Percentiles rank a stretch among this genome's conserved stretches.
Evolutionary conservation across 2,113 vertebrate genomes (phyloP).

Genomic region (Pseudonaja textilis): DNA sequence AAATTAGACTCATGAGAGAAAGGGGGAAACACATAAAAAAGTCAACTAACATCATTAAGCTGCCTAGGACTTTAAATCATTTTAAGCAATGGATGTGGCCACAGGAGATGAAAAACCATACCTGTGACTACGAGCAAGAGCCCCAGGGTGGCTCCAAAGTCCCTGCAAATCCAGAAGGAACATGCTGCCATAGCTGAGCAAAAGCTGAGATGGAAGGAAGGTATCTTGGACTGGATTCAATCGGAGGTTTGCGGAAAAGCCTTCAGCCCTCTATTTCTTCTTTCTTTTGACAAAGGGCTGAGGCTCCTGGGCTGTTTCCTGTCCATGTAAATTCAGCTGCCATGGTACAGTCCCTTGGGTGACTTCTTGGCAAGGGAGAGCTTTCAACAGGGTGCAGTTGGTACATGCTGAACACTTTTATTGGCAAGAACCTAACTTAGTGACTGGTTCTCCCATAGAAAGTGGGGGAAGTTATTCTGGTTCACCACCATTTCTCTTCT

Average conservation of each 20-base stretch:
- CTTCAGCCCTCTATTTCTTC: rapidly evolving
- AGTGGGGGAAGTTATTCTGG: not conserved
- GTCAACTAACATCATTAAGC: not conserved
- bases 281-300: slow-evolving; percentile 17
- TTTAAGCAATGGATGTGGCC: not conserved
- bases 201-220: rapidly evolving
- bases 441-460: not conserved
- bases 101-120: slow-evolving; percentile 19
- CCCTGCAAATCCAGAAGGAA: not conserved
- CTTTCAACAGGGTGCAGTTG: slow-evolving; percentile 39
- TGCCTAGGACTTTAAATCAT: not conserved
- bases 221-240: rapidly evolving
- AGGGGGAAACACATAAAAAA: not conserved
- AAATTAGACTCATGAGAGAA: not conserved
- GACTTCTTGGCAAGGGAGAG: not conserved
- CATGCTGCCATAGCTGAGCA: slow-evolving; percentile 32
- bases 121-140: slow-evolving; percentile 42
- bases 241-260: not conserved
- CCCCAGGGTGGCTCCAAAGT: slow-evolving; percentile 34
- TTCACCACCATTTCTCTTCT: not conserved
- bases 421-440: not conserved
- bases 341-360: slow-evolving; percentile 37
- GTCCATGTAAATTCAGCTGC: slow-evolving; percentile 55
- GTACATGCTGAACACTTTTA: not conserved
- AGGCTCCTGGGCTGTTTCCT: slow-evolving; percentile 42